phyloP scores from a whole-genome alignment of 2,113 vertebrate species.

The Psilopsiagon aurifrons region DNA sequence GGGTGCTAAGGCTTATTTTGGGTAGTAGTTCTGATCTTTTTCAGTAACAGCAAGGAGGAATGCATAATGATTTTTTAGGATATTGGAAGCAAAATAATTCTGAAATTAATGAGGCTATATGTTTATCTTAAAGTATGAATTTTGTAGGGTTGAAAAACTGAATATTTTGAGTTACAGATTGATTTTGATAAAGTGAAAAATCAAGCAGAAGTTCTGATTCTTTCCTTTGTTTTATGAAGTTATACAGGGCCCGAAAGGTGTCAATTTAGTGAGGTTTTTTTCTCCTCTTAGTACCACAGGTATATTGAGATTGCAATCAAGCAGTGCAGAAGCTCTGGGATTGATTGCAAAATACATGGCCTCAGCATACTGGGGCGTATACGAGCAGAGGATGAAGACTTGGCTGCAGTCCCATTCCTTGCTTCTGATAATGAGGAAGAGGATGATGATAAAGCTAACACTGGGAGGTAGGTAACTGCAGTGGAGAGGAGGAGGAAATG shows the following conservation, averaged over 20 bases:
- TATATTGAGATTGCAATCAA: constrained; percentile 96
- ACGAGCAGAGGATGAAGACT: constrained; percentile 92
- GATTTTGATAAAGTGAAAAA: background rate
- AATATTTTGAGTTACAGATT: background rate
- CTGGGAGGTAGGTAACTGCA: constrained; percentile 82
- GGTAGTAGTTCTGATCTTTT: background rate
- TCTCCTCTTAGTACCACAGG: constrained; percentile 87
- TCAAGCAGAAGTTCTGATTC: background rate
- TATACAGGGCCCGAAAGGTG: background rate
- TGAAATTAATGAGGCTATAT: background rate
- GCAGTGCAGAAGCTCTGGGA: constrained; percentile 97
- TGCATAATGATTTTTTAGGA: background rate
- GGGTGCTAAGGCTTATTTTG: background rate
- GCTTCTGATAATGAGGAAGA: constrained; percentile 98
- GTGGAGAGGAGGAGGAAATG: fast-evolving
- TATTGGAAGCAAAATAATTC: background rate
- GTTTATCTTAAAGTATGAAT: background rate
- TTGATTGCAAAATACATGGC: constrained; percentile 97
- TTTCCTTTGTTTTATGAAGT: background rate
- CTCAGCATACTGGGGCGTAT: constrained; percentile 90
- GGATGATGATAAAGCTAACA: constrained; percentile 93
- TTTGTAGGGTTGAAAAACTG: background rate
- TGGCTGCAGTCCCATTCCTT: constrained; percentile 94
- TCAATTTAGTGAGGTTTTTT: background rate
- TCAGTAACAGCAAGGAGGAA: background rate